These are phyloP conservation scores for Xiphophorus couchianus DNA, from an alignment of 2,113 vertebrate species.

Conservation along the genomic window DNA sequence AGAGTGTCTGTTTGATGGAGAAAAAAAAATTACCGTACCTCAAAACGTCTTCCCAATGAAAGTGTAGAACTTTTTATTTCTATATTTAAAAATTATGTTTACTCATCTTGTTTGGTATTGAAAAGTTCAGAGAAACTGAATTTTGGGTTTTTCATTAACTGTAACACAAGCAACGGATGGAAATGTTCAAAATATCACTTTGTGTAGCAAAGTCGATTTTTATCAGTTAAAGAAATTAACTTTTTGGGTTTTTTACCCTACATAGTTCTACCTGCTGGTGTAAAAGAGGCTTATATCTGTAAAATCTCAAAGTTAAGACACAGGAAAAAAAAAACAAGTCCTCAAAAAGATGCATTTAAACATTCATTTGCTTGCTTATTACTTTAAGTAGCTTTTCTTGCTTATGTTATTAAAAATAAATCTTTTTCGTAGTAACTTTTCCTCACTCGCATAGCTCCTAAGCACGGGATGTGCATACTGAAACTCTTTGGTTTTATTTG, in stretches of 20 bases:
- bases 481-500: too few relatives aligned
- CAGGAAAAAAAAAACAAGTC: neutral
- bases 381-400: too few relatives aligned
- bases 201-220: neutral
- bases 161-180: too few relatives aligned
- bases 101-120: neutral
- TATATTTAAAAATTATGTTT: neutral
- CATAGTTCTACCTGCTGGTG: neutral
- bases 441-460: neutral
- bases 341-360: neutral
- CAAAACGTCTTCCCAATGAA: neutral
- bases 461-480: neutral
- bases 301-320: neutral
- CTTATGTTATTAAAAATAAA: too few relatives aligned
- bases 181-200: neutral
- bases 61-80: neutral
- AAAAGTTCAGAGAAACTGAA: neutral
- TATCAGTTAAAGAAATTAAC: too few relatives aligned
- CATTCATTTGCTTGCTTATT: too few relatives aligned
- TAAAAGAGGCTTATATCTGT: neutral
- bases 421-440: neutral
- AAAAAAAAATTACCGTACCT: neutral
- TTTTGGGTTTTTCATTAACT: neutral
- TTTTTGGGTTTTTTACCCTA: neutral
- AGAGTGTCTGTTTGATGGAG: neutral